phyloP scores from a whole-genome alignment of 2,797 vertebrate species.

The Choloepus didactylus region DNA sequence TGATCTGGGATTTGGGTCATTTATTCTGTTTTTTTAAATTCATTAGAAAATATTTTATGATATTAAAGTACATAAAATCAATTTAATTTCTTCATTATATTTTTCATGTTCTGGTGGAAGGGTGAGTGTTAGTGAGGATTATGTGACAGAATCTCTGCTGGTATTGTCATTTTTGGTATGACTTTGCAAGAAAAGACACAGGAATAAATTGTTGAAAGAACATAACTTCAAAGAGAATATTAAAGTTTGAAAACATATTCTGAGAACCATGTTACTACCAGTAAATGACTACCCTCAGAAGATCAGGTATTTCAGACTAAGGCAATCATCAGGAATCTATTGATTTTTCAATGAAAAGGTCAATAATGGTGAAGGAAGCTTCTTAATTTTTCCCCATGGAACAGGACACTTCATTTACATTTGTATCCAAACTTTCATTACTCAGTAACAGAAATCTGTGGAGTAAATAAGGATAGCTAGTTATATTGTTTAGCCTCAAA shows the following conservation, averaged over 20 bases:
- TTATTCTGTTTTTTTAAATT: constrained; percentile 25
- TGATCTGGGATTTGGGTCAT: not conserved
- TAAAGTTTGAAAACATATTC: not conserved
- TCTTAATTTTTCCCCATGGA: not conserved
- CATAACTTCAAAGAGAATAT: not conserved
- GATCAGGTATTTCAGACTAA: not conserved
- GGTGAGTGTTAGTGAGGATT: not conserved
- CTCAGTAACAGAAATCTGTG: not conserved
- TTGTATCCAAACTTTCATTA: not conserved
- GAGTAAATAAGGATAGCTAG: constrained; percentile 2
- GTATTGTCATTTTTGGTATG: not conserved
- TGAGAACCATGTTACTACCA: not conserved
- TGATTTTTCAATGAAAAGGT: constrained; percentile 26
- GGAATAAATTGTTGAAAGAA: not conserved
- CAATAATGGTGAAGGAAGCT: constrained; percentile 8
- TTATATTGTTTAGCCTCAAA: not conserved
- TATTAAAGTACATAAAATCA: constrained; percentile 33
- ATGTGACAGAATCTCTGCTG: not conserved
- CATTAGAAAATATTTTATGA: constrained; percentile 28
- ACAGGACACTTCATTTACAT: not conserved
- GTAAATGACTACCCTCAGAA: not conserved
- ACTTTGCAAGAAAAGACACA: not conserved
- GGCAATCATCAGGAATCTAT: constrained; percentile 31
- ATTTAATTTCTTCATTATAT: constrained; percentile 23
- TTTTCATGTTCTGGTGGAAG: not conserved